phyloP scores from a whole-genome alignment of 1,140 invertebrate species.

The Dinoponera quadriceps region DNA sequence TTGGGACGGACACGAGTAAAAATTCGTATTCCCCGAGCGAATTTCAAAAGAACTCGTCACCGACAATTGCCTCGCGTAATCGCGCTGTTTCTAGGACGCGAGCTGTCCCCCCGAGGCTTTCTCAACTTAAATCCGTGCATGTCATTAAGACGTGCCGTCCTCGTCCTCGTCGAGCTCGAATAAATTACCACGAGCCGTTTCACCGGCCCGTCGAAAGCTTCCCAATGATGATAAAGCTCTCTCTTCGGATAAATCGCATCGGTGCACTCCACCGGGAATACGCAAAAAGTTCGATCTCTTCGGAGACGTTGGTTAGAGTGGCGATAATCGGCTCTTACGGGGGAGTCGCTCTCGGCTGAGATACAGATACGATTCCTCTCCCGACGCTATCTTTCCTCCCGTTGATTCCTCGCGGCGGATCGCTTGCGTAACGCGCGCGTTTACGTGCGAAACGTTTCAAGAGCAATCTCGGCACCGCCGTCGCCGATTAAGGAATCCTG shows the following conservation, averaged over 20 bases:
- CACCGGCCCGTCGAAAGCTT: constrained; percentile 37
- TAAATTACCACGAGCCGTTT: constrained; percentile 57
- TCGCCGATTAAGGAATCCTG: background rate
- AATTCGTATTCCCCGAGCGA: background rate
- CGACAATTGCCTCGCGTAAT: background rate
- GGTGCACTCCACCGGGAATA: constrained; percentile 32
- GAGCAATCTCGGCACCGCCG: background rate
- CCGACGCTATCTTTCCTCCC: background rate
- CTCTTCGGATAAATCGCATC: background rate
- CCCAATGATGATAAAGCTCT: constrained; percentile 2
- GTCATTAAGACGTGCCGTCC: constrained; percentile 41
- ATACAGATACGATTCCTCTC: constrained; percentile 9
- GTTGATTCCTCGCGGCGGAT: constrained; percentile 29
- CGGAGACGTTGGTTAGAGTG: constrained; percentile 63
- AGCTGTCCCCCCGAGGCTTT: background rate
- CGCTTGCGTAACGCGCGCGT: background rate
- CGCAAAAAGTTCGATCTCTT: constrained; percentile 61
- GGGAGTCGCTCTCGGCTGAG: constrained; percentile 18
- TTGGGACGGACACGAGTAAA: background rate
- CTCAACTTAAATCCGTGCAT: constrained; percentile 17
- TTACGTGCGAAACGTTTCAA: constrained; percentile 32
- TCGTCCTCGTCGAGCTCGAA: constrained; percentile 30
- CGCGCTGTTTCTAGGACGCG: constrained; percentile 17
- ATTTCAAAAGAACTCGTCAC: constrained; percentile 1
- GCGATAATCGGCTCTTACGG: constrained; percentile 61